phyloP scores from a whole-genome alignment of 2,113 vertebrate species.

The Thamnophis sirtalis region DNA sequence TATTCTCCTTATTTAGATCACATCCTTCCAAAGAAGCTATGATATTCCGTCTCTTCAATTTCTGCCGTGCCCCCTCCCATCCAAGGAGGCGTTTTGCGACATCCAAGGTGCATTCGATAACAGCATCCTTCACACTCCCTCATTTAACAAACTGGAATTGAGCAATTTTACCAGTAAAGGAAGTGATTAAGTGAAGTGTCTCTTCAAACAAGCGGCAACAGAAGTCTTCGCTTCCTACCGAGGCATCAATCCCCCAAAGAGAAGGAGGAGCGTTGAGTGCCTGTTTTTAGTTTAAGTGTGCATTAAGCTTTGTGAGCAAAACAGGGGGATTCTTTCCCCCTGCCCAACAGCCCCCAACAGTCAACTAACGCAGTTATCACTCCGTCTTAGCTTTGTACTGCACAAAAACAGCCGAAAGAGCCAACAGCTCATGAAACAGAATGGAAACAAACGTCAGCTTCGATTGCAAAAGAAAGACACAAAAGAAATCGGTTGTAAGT shows the following conservation, averaged over 20 bases:
- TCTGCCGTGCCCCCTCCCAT: not conserved
- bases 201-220: constrained; percentile 38
- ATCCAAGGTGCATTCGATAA: not conserved
- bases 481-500: not conserved
- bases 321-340: not conserved
- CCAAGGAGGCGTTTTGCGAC: not conserved
- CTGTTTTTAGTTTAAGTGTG: not conserved
- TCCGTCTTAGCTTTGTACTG: constrained; percentile 35
- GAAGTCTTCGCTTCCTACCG: constrained; percentile 38
- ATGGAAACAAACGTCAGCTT: constrained; percentile 1
- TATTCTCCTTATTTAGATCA: not conserved
- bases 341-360: not conserved
- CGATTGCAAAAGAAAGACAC: not conserved
- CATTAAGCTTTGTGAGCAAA: constrained; percentile 35
- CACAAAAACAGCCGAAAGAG: constrained; percentile 38
- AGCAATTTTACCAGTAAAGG: constrained; percentile 43
- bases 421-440: constrained; percentile 39
- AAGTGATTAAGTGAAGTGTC: constrained; percentile 51
- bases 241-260: constrained; percentile 27
- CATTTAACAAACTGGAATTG: constrained; percentile 43
- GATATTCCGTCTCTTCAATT: not conserved
- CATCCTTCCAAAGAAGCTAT: not conserved
- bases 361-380: constrained; percentile 41
- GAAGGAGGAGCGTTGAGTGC: constrained; percentile 4
- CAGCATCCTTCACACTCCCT: constrained; percentile 30